A percentile compares a stretch with the other conserved stretches of the same genome.
Conservation (phyloP, 2,797 vertebrate species). For the Fistularia tabacaria region DNA sequence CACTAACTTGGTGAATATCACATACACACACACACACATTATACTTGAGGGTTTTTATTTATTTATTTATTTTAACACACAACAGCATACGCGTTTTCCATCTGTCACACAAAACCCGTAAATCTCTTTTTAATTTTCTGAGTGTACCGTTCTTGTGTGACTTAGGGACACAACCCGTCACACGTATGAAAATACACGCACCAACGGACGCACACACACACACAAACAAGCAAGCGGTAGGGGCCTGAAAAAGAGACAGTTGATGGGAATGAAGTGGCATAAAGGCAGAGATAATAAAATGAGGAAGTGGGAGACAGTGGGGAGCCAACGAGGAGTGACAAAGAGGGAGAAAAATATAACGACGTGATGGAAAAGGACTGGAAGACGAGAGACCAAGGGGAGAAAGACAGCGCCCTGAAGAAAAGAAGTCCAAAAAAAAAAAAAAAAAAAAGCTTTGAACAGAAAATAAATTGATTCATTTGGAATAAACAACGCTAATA, state of each 20-base stretch:
- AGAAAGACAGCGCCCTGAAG: slow-evolving; percentile 23
- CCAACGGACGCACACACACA: slow-evolving; percentile 7
- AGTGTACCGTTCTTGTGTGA: slow-evolving; percentile 45
- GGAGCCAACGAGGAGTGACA: slow-evolving; percentile 33
- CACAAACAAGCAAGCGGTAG: neutral
- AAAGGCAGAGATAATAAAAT: slow-evolving; percentile 33
- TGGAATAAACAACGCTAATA: slow-evolving; percentile 22
- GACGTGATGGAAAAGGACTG: slow-evolving; percentile 26
- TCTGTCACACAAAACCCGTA: slow-evolving; percentile 52
- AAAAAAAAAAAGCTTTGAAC: no score
- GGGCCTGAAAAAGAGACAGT: slow-evolving; percentile 36
- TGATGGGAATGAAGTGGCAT: slow-evolving; percentile 48
- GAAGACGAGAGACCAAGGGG: slow-evolving; percentile 18
- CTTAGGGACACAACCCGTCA: slow-evolving; percentile 40
- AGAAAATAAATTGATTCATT: neutral
- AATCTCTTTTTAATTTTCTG: slow-evolving; percentile 67
- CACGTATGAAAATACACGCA: slow-evolving; percentile 8
- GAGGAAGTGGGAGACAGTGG: slow-evolving; percentile 29
- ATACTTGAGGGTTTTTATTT: slow-evolving; percentile 16
- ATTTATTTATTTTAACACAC: slow-evolving; percentile 26
- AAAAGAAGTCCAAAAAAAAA: no score
- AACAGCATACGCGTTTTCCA: slow-evolving; percentile 46
- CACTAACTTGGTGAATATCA: slow-evolving; percentile 3
- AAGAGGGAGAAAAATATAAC: slow-evolving; percentile 7
- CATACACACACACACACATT: slow-evolving; percentile 14